These are phyloP conservation scores for Drosophila saltans DNA, from an alignment of 1,140 invertebrate genomes.

Conservation along the genomic window DNA sequence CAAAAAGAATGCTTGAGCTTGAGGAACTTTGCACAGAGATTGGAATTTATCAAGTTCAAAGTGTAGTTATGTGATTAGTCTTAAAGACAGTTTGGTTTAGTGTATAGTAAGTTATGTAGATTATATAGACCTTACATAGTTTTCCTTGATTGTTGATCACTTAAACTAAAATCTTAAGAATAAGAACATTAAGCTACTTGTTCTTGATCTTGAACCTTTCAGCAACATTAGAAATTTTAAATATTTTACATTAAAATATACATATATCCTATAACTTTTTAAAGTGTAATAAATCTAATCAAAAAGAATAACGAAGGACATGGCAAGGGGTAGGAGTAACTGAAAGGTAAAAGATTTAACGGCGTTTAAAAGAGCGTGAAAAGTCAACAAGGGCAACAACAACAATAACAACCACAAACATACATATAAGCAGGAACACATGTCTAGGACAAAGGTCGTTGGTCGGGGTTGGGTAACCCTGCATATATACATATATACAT, in stretches of 20 bases:
- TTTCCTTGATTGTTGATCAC: no score
- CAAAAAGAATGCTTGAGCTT: conserved; percentile 22
- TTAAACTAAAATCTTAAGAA: no score
- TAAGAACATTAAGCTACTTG: no score
- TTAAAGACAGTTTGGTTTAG: not conserved
- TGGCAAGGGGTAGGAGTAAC: conserved; percentile 14
- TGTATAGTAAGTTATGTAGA: no score
- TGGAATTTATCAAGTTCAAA: not conserved
- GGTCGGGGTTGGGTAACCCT: conserved; percentile 33
- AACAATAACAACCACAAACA: conserved; percentile 41
- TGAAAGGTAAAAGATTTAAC: conserved; percentile 54
- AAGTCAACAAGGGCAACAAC: conserved; percentile 76
- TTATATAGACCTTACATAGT: no score
- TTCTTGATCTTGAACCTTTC: no score
- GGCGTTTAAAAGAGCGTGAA: conserved; percentile 81
- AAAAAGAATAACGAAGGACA: not conserved
- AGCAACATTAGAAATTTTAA: no score
- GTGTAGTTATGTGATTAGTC: not conserved
- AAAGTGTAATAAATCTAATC: not conserved
- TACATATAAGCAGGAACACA: conserved; percentile 49
- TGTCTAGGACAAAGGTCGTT: conserved; percentile 51
- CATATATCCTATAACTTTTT: not conserved
- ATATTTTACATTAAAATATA: no score
- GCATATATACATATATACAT: not conserved
- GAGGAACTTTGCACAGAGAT: not conserved